These are phyloP conservation scores for Resseliella maxima DNA, from an alignment of 2,888 invertebrate genomes.

Conservation along the genomic window DNA sequence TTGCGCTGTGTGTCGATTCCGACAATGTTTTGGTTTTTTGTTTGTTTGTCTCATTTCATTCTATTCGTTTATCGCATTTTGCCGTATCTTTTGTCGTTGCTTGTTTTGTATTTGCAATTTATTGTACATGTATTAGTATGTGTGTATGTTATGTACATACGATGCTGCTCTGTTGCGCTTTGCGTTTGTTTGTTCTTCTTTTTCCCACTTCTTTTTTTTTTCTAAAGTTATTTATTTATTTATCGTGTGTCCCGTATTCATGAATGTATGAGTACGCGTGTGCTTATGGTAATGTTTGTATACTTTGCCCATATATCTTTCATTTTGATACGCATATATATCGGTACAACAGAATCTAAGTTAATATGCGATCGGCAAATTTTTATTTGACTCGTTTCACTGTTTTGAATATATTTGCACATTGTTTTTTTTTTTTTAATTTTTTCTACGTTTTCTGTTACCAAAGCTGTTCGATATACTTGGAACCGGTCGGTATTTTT, in stretches of 20 bases:
- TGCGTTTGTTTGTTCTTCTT: background rate
- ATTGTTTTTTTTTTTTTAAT: background rate
- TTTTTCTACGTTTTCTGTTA: background rate
- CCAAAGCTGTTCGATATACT: background rate
- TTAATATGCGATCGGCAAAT: constrained; percentile 23
- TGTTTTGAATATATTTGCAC: constrained; percentile 2
- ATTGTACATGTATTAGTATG: background rate
- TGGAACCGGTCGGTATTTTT: constrained; percentile 33
- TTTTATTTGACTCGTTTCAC: background rate
- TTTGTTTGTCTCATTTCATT: constrained; percentile 14
- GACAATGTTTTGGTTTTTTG: background rate
- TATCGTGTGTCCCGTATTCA: constrained; percentile 10
- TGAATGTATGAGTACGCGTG: constrained; percentile 23
- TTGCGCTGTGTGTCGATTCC: constrained; percentile 1
- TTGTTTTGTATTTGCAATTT: background rate
- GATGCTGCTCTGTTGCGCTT: constrained; percentile 34
- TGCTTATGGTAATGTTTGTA: constrained; percentile 9
- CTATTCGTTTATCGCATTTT: background rate
- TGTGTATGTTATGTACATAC: background rate
- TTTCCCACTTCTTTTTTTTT: background rate
- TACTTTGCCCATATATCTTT: constrained; percentile 16
- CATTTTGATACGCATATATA: constrained; percentile 43
- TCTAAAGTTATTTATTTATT: background rate
- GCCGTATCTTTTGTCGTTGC: background rate
- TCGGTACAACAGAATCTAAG: background rate